Percentiles rank a stretch among this genome's conserved stretches.
These are phyloP conservation scores for Typhlomys cinereus DNA, from an alignment of 2,113 vertebrate species.

Conservation along the genomic window DNA sequence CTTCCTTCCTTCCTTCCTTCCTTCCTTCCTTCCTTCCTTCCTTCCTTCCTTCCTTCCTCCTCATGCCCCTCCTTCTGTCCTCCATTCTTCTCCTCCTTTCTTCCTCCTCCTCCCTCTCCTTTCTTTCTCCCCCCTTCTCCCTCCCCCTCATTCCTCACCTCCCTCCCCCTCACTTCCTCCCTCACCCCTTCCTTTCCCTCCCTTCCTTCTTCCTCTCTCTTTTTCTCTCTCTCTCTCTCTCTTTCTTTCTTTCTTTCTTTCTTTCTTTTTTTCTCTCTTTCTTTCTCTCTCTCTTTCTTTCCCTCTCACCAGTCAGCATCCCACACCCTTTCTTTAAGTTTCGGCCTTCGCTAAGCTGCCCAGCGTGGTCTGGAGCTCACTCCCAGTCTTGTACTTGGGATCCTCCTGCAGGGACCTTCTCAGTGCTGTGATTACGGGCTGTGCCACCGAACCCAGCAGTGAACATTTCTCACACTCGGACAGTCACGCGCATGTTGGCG, in stretches of 20 bases:
- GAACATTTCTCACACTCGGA: neutral
- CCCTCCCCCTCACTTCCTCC: neutral
- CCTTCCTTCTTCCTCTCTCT: neutral
- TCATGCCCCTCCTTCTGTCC: too few species aligned
- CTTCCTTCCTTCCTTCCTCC: too few species aligned
- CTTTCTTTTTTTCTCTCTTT: neutral
- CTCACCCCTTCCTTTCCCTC: neutral
- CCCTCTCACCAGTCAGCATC: too few species aligned
- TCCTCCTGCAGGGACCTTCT: neutral
- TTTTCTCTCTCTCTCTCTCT: neutral
- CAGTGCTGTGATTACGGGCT: neutral
- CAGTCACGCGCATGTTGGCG: too few species aligned
- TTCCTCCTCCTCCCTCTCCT: neutral
- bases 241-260: neutral
- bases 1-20: neutral
- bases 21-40: neutral
- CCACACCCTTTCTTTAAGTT: too few species aligned
- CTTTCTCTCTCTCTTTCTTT: neutral
- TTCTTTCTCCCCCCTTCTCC: neutral
- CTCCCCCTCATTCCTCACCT: too few species aligned
- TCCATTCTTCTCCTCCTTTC: neutral
- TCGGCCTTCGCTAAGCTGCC: neutral
- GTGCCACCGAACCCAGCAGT: too few species aligned
- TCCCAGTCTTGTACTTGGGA: neutral
- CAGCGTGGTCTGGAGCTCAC: neutral